Conservation (phyloP, 2,888 invertebrate species). For the Aphodius sticticus region DNA sequence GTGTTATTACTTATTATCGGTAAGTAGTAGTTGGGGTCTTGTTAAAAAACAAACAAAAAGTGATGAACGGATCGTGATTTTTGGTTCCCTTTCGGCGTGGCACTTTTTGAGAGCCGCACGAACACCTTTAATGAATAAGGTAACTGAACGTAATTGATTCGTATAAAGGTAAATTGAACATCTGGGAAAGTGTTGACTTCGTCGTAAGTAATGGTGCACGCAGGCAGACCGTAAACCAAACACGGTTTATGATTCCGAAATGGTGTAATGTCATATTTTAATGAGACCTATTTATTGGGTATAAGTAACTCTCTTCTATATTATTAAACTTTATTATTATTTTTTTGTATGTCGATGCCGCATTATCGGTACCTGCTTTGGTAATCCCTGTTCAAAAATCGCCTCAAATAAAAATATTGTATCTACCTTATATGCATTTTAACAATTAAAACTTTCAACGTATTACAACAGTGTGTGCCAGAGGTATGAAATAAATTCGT, state of each 20-base stretch:
- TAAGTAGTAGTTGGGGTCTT: background rate
- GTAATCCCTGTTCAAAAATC: no score
- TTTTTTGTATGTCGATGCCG: background rate
- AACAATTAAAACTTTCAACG: no score
- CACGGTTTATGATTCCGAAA: conserved; percentile 18
- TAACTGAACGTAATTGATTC: conserved; percentile 22
- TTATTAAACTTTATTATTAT: background rate
- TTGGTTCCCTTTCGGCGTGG: background rate
- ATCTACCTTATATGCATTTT: no score
- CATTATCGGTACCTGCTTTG: no score
- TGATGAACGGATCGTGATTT: background rate
- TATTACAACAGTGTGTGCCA: no score
- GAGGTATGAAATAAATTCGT: no score
- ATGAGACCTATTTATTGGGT: background rate
- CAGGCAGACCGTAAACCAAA: conserved; percentile 25
- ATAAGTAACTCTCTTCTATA: background rate
- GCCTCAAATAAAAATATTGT: no score
- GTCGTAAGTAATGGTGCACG: conserved; percentile 30
- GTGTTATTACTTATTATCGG: background rate
- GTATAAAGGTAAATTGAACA: conserved; percentile 5
- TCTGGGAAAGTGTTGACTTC: conserved; percentile 27
- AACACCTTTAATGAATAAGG: conserved; percentile 9
- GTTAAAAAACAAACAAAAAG: background rate
- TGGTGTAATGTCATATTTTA: conserved; percentile 8
- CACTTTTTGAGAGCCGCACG: background rate